phyloP scores from a whole-genome alignment of 2,113 vertebrate genomes.

The Passer montanus region DNA sequence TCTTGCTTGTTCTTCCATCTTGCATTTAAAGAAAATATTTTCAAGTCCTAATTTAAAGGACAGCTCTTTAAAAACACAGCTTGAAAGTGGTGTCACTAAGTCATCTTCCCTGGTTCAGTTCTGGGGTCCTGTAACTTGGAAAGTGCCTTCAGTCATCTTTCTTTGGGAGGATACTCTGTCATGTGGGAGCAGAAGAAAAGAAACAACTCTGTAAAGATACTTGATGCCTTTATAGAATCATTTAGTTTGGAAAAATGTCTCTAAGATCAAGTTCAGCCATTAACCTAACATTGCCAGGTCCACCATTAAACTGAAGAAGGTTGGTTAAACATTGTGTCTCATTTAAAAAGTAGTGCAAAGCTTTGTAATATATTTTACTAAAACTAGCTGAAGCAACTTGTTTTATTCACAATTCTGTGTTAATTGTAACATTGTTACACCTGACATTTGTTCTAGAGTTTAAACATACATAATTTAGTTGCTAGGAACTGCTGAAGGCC shows the following conservation, averaged over 20 bases:
- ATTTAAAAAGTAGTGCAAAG: neutral
- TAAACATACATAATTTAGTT: neutral
- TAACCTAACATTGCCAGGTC: neutral
- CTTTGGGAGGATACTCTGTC: neutral
- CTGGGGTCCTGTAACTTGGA: neutral
- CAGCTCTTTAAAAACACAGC: neutral
- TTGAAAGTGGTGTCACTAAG: neutral
- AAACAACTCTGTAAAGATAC: neutral
- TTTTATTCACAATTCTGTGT: neutral
- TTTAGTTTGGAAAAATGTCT: neutral
- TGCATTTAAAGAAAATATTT: neutral
- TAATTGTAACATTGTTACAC: neutral
- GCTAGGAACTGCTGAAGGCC: neutral
- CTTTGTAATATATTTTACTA: neutral
- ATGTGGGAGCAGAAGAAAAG: neutral
- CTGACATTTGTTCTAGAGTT: neutral
- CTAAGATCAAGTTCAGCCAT: neutral
- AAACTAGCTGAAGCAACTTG: neutral
- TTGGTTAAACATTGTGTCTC: neutral
- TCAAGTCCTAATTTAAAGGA: neutral
- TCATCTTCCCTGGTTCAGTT: neutral
- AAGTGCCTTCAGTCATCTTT: neutral
- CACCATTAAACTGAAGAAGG: neutral
- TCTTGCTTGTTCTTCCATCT: neutral
- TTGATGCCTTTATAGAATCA: neutral